Evolutionary conservation across 2,797 vertebrate genomes (phyloP), one percentile per base, ranked within the genome.

Genomic region (Malacoraja senta): DNA sequence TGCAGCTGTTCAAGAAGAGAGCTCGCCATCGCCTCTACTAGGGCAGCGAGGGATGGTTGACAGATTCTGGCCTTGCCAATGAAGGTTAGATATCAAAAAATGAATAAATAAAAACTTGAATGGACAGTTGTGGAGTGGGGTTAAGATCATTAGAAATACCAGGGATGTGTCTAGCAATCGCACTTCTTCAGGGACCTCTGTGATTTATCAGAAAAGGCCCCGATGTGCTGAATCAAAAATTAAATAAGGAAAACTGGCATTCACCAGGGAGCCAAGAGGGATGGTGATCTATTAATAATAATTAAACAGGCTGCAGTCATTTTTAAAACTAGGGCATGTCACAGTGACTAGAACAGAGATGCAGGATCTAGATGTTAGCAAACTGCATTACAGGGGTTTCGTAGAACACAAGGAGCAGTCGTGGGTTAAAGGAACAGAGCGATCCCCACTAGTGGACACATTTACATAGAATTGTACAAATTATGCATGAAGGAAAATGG

Each of bases 211-310:
- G 58, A 63, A 29, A 84, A 53, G 10, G 58, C 53, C 26, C 81
- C 2, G 0, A 29, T 61, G 58, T 29, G 21, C 53, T 13, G 53
- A 1, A 61, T 84, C 7, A 17, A 81, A 9, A 81, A 19, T 81
- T 81, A 44, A 81, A 81, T 81, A 81, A 81, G 53, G 81, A 61
- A 15, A 61, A 26, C 81, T 84, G 81, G 53, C 53, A 84, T 61
- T 84, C 53, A 29, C 53, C 81, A 84, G 81, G 81, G 53, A 84
- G 29, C 12, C 29, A 29, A 84, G 81, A 61, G 53, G 58, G 26
- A 61, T 0, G 26, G 81, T 84, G 81, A 61, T 84, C 53, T 53
- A 84, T n/a, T 61, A 63, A 61, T 63, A 61, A 61, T 8, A 53
- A 24, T 29, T 61, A 61, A 63, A 15, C 53, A 61, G 24, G 58